Evolutionary conservation across 2,797 vertebrate species (phyloP).

Genomic region (Paratrypauchen microcephalus): DNA sequence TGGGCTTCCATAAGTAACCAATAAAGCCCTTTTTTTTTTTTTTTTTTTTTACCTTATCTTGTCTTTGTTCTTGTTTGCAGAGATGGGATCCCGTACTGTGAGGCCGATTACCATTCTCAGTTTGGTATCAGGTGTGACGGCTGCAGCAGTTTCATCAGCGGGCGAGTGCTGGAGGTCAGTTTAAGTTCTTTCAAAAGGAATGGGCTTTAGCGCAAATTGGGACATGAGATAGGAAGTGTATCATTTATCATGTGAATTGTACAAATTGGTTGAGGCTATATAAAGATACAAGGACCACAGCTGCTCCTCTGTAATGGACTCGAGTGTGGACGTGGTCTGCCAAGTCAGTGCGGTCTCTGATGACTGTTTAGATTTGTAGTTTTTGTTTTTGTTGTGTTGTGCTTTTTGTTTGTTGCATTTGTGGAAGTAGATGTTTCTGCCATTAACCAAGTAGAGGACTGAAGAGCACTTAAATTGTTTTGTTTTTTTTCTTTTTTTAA

Average conservation of each 20-base stretch:
- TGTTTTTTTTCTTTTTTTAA: slow-evolving; percentile 10
- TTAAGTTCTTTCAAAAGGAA: slow-evolving; percentile 1
- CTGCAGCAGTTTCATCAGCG: slow-evolving; percentile 92
- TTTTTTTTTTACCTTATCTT: background rate
- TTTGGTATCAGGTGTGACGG: slow-evolving; percentile 94
- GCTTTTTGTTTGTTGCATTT: background rate
- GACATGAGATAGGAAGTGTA: background rate
- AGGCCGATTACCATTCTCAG: slow-evolving; percentile 92
- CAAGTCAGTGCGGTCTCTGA: slow-evolving; percentile 16
- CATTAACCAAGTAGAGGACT: background rate
- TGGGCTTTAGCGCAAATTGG: slow-evolving; percentile 4
- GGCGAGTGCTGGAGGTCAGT: slow-evolving; percentile 92
- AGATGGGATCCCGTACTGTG: slow-evolving; percentile 92
- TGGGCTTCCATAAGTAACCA: too few relatives aligned
- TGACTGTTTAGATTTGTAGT: background rate
- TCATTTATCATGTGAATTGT: background rate
- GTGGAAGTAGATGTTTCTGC: background rate
- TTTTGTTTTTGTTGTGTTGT: background rate
- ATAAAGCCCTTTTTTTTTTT: background rate
- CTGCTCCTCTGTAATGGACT: slow-evolving; percentile 45
- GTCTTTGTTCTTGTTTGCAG: slow-evolving; percentile 61
- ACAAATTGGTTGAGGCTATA: slow-evolving; percentile 14
- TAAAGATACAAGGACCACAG: slow-evolving; percentile 47
- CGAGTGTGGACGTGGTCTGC: slow-evolving; percentile 34
- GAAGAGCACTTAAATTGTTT: slow-evolving; percentile 9